Base-by-base conservation (phyloP, 1,140 invertebrate genomes). In the Drosophila prosaltans region DNA sequence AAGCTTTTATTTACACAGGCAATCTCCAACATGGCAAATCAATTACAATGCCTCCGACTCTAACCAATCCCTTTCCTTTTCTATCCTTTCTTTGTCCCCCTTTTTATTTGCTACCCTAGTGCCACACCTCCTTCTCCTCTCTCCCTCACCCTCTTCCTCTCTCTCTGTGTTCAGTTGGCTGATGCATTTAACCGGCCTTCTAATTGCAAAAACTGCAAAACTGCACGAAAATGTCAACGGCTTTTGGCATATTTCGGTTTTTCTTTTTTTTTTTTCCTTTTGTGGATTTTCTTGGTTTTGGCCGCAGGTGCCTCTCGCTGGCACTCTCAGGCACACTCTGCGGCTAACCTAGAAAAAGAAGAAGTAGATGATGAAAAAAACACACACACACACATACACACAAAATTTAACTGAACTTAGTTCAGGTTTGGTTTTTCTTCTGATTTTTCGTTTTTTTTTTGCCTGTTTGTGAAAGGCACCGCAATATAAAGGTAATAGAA, bases 181-280 rank as follows among this genome's bases (percentile, higher is more conserved):
- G 45, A 51, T 51, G 72, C 72, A 74, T 86, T 76, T 79, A 78
- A 81, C 78, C 40, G 78, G 45, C 45, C 67, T 81, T 88, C 78
- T 88, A 88, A 88, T 88, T 86, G 83, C 83, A 82, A 66, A 59
- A 59, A 59, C 57, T 36, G 3, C 48, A 61, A 57, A 71, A 73
- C 80, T 68, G 76, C 83, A 88, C 76, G 83, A 88, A 58, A 86
- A 86, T 86, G 83, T 86, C 83, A 86, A 86, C 83, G 72, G 45
- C 67, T 78, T 72, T 81, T 74, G 74, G 67, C 81, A 84, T 78
- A 80, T 74, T 85, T 81, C 70, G 80, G 55, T 79, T 62, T 48
- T 60, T 57, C 16, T 71, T 65, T 66, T 73, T 48, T 6, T 51
- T 24, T 10, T 51, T 26, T 51, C 26, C 16, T 45, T 41, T 10